Evolutionary conservation across 2,797 vertebrate species (phyloP).

Genomic region (Muraenolepis orangiensis): DNA sequence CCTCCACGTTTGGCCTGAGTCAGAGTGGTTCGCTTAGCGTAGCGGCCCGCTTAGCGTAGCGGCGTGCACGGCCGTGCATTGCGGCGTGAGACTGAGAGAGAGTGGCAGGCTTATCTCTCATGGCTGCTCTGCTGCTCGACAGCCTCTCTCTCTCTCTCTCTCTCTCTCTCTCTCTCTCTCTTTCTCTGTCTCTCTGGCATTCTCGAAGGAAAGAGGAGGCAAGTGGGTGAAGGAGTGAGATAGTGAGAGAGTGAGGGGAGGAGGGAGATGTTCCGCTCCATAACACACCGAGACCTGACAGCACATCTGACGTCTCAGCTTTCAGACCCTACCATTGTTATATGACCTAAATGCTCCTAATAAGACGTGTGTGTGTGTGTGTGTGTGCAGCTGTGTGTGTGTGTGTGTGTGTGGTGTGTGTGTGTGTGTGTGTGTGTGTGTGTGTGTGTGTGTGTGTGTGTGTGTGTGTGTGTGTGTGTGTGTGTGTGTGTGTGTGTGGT

Average conservation of each 20-base stretch:
- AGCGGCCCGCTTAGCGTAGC: too few species aligned
- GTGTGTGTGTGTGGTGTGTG: constrained; percentile 15
- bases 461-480: background rate
- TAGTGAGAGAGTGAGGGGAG: background rate
- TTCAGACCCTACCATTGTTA: constrained; percentile 72
- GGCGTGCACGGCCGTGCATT: background rate
- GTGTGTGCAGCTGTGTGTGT: background rate
- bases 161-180: too few species aligned
- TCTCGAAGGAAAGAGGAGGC: background rate
- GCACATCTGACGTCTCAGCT: constrained; percentile 74
- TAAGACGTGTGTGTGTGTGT: constrained; percentile 50
- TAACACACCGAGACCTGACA: constrained; percentile 75
- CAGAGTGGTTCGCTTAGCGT: background rate
- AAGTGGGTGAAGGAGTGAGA: background rate
- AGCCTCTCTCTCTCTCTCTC: background rate
- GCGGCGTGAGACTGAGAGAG: background rate
- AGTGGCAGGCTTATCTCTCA: constrained; percentile 30
- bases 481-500: background rate
- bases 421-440: constrained; percentile 24
- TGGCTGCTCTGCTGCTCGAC: background rate
- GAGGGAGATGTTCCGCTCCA: constrained; percentile 38
- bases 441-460: background rate
- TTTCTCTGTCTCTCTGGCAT: background rate
- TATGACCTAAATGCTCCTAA: constrained; percentile 80
- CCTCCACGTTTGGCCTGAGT: background rate